phyloP scores from a whole-genome alignment of 2,888 invertebrate genomes.

The Agrochola litura region DNA sequence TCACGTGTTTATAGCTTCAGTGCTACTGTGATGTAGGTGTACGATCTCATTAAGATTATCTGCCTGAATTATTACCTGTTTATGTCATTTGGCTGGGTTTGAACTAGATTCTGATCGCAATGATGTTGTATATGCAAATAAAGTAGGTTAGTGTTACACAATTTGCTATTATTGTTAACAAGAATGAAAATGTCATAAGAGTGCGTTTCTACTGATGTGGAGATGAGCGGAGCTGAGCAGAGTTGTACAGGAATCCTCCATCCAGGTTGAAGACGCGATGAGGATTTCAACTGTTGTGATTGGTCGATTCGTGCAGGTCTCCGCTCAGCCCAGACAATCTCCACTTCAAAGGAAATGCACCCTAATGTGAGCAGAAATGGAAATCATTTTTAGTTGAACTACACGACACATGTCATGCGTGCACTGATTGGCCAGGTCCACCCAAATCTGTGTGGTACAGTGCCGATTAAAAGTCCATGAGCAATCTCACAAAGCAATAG shows the following conservation, averaged over 20 bases:
- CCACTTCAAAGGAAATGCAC: no score
- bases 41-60: constrained; percentile 57
- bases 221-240: no score
- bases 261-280: no score
- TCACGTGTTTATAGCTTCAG: constrained; percentile 31
- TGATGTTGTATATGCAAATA: constrained; percentile 9
- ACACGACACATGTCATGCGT: background rate
- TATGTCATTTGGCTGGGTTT: constrained; percentile 37
- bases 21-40: constrained; percentile 20
- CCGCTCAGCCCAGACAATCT: no score
- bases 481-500: no score
- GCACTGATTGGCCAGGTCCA: background rate
- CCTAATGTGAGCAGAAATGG: background rate
- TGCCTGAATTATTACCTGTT: constrained; percentile 47
- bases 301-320: no score
- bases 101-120: constrained; percentile 23
- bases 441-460: no score
- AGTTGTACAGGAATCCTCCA: no score
- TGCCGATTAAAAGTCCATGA: no score
- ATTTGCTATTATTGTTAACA: background rate
- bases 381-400: background rate
- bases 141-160: background rate
- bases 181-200: background rate
- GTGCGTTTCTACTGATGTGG: no score
- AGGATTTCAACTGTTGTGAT: no score